Base-by-base conservation (phyloP, 2,113 vertebrate genomes). In the Melanostigma gelatinosum region DNA sequence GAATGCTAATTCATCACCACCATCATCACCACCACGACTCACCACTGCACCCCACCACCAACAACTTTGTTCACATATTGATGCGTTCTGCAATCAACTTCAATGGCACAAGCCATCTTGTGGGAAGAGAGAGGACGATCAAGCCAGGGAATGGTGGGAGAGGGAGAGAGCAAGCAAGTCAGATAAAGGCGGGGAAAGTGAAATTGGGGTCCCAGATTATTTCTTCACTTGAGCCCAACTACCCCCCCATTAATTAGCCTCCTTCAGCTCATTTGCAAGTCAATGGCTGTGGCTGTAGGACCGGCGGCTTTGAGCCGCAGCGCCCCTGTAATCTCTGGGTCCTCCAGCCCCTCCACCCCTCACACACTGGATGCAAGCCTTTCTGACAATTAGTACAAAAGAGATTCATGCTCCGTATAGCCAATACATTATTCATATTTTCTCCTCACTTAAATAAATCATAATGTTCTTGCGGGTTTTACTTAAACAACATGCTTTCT, bases 211-310 rank as follows among this genome's bases (percentile, higher is more conserved):
- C 88, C 94, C 90, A 93, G 87, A 90, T 91, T 95, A 95, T 96
- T 97, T 96, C 85, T 90, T 86, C 84, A 65, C 79, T 84, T 88
- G 87, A 95, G 95, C 95, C 96, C 96, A 95, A 95, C 97, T 96
- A 94, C 92, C 95, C 94, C 85, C 84, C 95, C 94, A 96, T 97
- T 98, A 98, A 98, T 99, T 99, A 97, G 96, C 96, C 96, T 97
- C 94, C 96, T 97, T 96, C 95, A 96, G 96, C 97, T 98, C 97
- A 98, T 98, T 98, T 98, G 97, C 97, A 97, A 98, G 96, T 97
- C 95, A 95, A 96, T 96, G 96, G 93, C 95, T 95, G 95, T 96
- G 97, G 96, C 96, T 97, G 95, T 95, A 97, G 96, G 97, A 96
- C 96, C 94, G 95, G 94, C 91, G 94, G 96, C 96, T 98, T 97